Evolutionary conservation across 2,797 vertebrate genomes (phyloP), one percentile per base, ranked within the genome.

Genomic region (Sternotherus odoratus): DNA sequence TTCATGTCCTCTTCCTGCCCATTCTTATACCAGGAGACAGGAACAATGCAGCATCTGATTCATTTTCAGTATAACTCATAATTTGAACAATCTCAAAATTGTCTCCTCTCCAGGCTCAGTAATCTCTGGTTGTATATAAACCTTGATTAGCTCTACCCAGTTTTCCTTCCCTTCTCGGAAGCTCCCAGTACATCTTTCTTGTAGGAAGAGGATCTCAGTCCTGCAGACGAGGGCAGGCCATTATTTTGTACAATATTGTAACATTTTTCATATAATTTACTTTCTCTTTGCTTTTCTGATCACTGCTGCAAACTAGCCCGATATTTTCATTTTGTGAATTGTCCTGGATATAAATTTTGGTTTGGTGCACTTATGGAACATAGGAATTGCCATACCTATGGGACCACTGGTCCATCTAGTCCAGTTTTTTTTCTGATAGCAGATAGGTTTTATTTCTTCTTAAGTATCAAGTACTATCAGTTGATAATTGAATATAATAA

Each of bases 1-100:
- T 74, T 83, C 13, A 5, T 90, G 57, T 83, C 28, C 51, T 43
- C 43, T 8, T 43, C 43, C 43, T 8, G 43, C 12, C 79, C 56
- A 69, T 48, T 92, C 63, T 51, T 39, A 8, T 69, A 49, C 85
- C 72, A 63, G 16, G 12, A 92, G 11, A 91, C 5, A 78, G 33
- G 48, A 89, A 83, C 82, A 94, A 74, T 72, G 36, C 80, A 94
- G 83, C 1, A 23, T 75, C 48, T 72, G 48, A 84, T 82, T 60
- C 43, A 79, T 88, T 39, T 93, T 91, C 79, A 72, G 12, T n/a
- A 82, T 54, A 83, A 92, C 5, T 66, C 39, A 6, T 46, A 54
- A 80, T 92, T 90, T 46, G 56, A 82, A 17, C 1, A 0, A 66
- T 30, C 50, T 80, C 11, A 69, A 86, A 87, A 63, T 77, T 48